Evolutionary conservation across 2,888 invertebrate genomes (phyloP), one percentile per base, ranked within the genome.

Genomic region (Polydrusus cervinus): DNA sequence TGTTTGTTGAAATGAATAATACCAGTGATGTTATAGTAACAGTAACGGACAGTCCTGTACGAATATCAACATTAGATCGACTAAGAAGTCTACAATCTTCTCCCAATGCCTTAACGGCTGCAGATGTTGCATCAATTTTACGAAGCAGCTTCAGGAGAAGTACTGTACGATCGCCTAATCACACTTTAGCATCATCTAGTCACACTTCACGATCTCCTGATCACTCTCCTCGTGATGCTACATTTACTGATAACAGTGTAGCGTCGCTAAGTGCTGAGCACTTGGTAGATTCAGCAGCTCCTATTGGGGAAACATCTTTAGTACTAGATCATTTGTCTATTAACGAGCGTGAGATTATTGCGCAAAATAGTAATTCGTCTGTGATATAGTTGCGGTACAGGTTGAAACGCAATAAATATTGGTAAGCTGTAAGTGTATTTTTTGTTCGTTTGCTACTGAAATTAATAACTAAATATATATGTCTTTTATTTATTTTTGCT

Each of bases 1-100:
- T 92, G 6, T 85, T 92, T 74, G 90, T 91, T 3, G 91, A 91
- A 82, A 91, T 91, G 88, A 90, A 90, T 80, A 88, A 88, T 89
- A 90, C 76, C 73, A 83, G 43, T 70, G 78, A 57, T 75, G 82
- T 64, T 72, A 61, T 74, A 16, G 75, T 64, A 47, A 81, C 80
- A 20, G 68, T 81, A 9, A 72, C 80, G 0, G 82, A 81, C 75
- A 76, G 62, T 34, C 77, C 69, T 47, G 53, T 65, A 8, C 75
- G 83, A 64, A 51, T 83, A 25, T 83, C 84, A 0, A 45, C 55
- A 6, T 38, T 85, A 68, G 84, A 85, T 71, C 76, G 85, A 74
- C 76, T 85, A 68, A 80, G 85, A 71, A 81, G 78, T 71, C 70
- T 85, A 40, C 81, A 82, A 53, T 75, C 82, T 3, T 78, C 82